Evolutionary conservation across 2,113 vertebrate genomes (phyloP).

Genomic region (Prochilodus magdalenae): DNA sequence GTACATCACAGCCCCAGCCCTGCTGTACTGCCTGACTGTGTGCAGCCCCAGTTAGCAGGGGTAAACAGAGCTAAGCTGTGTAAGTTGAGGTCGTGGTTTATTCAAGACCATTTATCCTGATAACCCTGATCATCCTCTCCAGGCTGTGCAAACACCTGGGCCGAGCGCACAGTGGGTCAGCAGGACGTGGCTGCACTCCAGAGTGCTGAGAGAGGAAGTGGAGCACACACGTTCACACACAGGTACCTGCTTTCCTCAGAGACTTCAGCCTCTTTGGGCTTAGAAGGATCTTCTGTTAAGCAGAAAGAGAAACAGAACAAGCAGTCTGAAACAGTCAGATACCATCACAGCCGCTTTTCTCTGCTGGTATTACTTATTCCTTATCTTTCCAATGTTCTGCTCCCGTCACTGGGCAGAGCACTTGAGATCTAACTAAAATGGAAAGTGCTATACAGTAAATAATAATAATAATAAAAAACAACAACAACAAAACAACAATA

Average conservation of each 20-base stretch:
- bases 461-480: too few species aligned
- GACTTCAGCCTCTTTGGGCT: slow-evolving; percentile 52
- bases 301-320: not conserved
- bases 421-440: too few species aligned
- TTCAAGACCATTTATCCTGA: not conserved
- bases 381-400: too few species aligned
- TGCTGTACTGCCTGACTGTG: too few species aligned
- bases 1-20: too few species aligned
- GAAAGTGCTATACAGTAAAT: too few species aligned
- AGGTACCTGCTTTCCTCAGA: slow-evolving; percentile 64
- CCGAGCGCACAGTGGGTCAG: slow-evolving; percentile 9
- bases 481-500: too few species aligned
- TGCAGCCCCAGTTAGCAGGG: not conserved
- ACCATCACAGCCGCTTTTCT: too few species aligned
- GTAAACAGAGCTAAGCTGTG: not conserved
- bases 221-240: not conserved
- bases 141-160: not conserved
- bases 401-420: too few species aligned
- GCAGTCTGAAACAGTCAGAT: too few species aligned
- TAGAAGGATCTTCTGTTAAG: slow-evolving; percentile 51
- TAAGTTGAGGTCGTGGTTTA: not conserved
- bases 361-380: too few species aligned
- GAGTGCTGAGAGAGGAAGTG: not conserved
- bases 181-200: not conserved
- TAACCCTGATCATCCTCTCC: not conserved